Percentiles rank a stretch among this genome's conserved stretches.
phyloP scores from a whole-genome alignment of 92 coral and sea anemone genomes.

The Phenganax marumi region DNA sequence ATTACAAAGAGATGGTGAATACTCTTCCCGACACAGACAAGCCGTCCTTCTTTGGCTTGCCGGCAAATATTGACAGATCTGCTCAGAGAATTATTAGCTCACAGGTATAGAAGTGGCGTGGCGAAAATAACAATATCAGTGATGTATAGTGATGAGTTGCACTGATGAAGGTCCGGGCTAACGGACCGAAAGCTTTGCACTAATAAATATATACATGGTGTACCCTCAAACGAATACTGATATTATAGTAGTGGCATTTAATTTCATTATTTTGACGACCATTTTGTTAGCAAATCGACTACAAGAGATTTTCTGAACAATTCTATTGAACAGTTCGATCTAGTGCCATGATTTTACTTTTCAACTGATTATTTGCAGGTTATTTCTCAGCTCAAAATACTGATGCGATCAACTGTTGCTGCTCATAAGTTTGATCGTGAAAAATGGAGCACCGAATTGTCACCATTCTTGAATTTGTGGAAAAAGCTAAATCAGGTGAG shows the following conservation, averaged over 20 bases:
- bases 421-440: conserved; percentile 97
- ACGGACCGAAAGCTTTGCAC: no score
- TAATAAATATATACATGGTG: no score
- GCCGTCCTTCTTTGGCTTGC: conserved; percentile 98
- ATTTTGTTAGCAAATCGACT: no score
- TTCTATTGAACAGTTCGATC: no score
- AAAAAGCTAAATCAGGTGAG: conserved; percentile 90
- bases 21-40: conserved; percentile 94
- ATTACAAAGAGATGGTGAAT: conserved; percentile 78
- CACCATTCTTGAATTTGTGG: conserved; percentile 97
- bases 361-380: conserved; percentile 57
- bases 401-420: conserved; percentile 88
- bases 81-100: conserved; percentile 96
- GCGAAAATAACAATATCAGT: not conserved
- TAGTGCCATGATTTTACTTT: not conserved
- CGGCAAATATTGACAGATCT: conserved; percentile 96
- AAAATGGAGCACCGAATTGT: conserved; percentile 90
- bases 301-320: no score
- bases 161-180: no score
- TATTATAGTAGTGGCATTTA: no score
- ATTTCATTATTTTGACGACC: not conserved
- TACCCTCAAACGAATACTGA: no score
- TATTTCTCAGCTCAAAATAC: conserved; percentile 85
- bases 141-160: no score
- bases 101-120: conserved; percentile 58